Conservation (phyloP, 2,113 vertebrate genomes). For the Platichthys flesus region DNA sequence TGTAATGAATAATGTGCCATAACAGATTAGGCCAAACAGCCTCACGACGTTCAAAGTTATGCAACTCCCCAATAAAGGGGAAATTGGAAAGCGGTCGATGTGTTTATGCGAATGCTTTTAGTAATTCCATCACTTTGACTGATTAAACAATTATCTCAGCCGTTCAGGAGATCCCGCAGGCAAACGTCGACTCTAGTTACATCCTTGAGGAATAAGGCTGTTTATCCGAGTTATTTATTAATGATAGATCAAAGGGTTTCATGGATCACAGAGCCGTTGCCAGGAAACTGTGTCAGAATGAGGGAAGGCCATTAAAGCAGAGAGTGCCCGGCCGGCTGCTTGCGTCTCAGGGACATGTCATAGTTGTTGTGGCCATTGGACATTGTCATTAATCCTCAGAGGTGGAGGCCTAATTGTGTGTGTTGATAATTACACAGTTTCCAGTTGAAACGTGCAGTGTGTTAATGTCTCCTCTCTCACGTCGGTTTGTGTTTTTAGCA, state of each 20-base stretch:
- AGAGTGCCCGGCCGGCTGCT: slow-evolving; percentile 23
- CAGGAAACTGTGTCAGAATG: slow-evolving; percentile 61
- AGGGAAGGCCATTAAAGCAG: slow-evolving; percentile 47
- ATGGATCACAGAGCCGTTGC: slow-evolving; percentile 64
- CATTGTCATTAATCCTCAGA: slow-evolving; percentile 14
- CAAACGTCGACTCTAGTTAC: slow-evolving; percentile 39
- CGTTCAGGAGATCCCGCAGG: slow-evolving; percentile 54
- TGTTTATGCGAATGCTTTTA: slow-evolving; percentile 47
- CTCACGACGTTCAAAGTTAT: slow-evolving; percentile 59
- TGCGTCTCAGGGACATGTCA: slow-evolving; percentile 12
- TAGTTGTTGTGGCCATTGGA: slow-evolving; percentile 6
- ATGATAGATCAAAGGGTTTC: slow-evolving; percentile 64
- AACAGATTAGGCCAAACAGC: slow-evolving; percentile 45
- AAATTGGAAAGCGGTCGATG: slow-evolving; percentile 38
- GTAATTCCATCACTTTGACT: slow-evolving; percentile 44
- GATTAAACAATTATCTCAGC: slow-evolving; percentile 70
- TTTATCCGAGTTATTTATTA: slow-evolving; percentile 77
- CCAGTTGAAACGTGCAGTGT: background rate
- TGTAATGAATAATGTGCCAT: slow-evolving; percentile 58
- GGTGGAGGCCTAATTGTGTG: slow-evolving; percentile 31
- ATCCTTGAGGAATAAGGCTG: slow-evolving; percentile 63
- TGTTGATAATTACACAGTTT: slow-evolving; percentile 24
- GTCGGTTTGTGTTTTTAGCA: slow-evolving; percentile 46
- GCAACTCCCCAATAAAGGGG: slow-evolving; percentile 37
- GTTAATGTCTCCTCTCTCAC: slow-evolving; percentile 26